These are phyloP conservation scores for Denticeps clupeoides DNA, from an alignment of 2,797 vertebrate genomes.

Conservation along the genomic window DNA sequence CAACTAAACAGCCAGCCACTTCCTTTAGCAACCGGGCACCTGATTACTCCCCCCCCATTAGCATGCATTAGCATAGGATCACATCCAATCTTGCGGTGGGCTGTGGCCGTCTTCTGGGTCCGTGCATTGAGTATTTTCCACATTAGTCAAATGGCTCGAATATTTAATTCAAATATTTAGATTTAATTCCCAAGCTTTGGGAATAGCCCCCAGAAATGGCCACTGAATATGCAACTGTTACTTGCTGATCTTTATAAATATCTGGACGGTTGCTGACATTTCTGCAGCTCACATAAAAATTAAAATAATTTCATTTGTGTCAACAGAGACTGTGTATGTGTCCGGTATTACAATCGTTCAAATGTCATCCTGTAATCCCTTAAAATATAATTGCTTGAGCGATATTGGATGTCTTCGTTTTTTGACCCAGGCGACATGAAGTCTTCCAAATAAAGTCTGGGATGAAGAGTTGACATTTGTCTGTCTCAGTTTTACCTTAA, in stretches of 20 bases:
- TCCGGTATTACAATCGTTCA: not conserved
- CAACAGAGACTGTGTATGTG: too few species aligned
- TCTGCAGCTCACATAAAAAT: too few species aligned
- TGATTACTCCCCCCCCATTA: constrained; percentile 88
- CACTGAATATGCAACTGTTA: not conserved
- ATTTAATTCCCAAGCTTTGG: constrained; percentile 33
- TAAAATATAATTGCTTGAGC: not conserved
- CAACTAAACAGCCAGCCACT: constrained; percentile 73
- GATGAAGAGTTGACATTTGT: constrained; percentile 25
- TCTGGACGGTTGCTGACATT: not conserved
- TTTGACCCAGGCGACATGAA: too few species aligned
- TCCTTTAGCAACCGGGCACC: constrained; percentile 76
- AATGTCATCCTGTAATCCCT: not conserved
- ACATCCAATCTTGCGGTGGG: constrained; percentile 83
- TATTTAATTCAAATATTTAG: constrained; percentile 47
- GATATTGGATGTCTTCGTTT: not conserved
- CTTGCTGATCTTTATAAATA: constrained; percentile 1
- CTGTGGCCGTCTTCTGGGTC: constrained; percentile 56
- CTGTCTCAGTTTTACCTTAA: constrained; percentile 28
- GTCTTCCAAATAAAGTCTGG: too few species aligned
- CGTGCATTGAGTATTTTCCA: constrained; percentile 44
- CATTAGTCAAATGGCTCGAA: constrained; percentile 44
- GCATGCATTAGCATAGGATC: constrained; percentile 97
- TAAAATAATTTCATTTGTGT: too few species aligned
- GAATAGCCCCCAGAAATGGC: not conserved